phyloP scores from a whole-genome alignment of 2,113 vertebrate genomes.

The Tachysurus fulvidraco region DNA sequence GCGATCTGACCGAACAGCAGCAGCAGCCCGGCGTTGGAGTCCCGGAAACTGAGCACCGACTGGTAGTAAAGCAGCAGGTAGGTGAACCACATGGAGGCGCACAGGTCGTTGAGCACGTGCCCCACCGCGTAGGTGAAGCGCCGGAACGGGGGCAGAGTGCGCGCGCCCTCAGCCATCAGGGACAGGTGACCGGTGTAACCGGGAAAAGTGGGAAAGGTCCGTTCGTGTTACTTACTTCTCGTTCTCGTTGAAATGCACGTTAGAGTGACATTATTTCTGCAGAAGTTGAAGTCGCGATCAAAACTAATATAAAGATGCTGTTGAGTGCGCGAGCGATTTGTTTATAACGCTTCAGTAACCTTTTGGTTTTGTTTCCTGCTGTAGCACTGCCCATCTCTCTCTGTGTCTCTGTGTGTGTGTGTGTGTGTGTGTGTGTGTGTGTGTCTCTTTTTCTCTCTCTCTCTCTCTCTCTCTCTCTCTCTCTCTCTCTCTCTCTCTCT shows the following conservation, averaged over 20 bases:
- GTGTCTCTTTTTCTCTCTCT: neutral
- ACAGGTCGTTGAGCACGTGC: constrained; percentile 83
- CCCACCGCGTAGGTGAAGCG: constrained; percentile 76
- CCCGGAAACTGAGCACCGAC: constrained; percentile 75
- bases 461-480: neutral
- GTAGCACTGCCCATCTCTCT: neutral
- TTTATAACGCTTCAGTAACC: neutral
- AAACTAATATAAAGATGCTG: neutral
- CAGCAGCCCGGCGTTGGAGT: constrained; percentile 72
- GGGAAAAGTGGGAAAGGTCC: neutral
- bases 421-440: too few relatives aligned
- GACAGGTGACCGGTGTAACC: neutral
- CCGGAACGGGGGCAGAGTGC: constrained; percentile 58
- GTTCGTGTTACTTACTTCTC: neutral
- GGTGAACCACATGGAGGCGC: constrained; percentile 85
- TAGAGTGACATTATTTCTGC: neutral
- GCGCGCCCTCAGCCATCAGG: constrained; percentile 39
- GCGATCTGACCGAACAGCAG: constrained; percentile 79
- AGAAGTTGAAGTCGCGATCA: neutral
- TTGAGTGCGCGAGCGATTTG: neutral
- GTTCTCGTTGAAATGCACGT: too few relatives aligned
- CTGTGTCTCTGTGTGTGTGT: too few relatives aligned
- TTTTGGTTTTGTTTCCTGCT: neutral
- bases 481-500: too few relatives aligned
- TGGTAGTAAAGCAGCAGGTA: constrained; percentile 82